phyloP scores from a whole-genome alignment of 2,888 invertebrate genomes.

The Cerceris ruficornis region DNA sequence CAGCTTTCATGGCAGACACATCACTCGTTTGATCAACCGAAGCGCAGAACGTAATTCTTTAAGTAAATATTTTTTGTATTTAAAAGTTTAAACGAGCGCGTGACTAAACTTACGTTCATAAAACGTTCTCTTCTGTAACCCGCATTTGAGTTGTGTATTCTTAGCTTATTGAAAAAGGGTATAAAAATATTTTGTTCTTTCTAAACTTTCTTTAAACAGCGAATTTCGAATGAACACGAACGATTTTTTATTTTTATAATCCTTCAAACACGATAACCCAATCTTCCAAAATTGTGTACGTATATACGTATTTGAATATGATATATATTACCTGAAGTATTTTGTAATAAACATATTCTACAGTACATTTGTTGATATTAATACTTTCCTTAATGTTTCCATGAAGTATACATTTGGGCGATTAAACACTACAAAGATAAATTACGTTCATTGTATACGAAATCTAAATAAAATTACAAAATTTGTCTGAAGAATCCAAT shows the following conservation, averaged over 20 bases:
- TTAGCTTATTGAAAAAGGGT: neutral
- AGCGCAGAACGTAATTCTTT: slow-evolving; percentile 25
- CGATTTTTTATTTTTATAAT: slow-evolving; percentile 28
- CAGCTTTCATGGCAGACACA: slow-evolving; percentile 32
- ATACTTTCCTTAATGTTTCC: slow-evolving; percentile 23
- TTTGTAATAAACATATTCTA: slow-evolving; percentile 78
- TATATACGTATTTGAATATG: slow-evolving; percentile 30
- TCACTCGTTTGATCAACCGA: slow-evolving; percentile 20
- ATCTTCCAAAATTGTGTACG: slow-evolving; percentile 50
- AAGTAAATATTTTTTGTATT: slow-evolving; percentile 25
- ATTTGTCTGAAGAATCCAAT: slow-evolving; percentile 17
- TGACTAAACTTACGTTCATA: no score
- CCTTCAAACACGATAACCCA: slow-evolving; percentile 24
- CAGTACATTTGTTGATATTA: slow-evolving; percentile 52
- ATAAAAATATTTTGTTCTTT: neutral
- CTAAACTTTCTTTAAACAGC: no score
- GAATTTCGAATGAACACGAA: slow-evolving; percentile 13
- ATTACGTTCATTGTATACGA: slow-evolving; percentile 11
- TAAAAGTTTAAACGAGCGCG: no score
- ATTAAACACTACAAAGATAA: no score
- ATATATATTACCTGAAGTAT: slow-evolving; percentile 69
- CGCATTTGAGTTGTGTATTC: neutral
- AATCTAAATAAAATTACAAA: slow-evolving; percentile 39
- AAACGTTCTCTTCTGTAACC: no score
- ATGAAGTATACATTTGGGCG: neutral